Percentiles rank a stretch among this genome's conserved stretches.
Evolutionary conservation across 1,140 invertebrate species (phyloP).

Genomic region (Zaprionus taronus): DNA sequence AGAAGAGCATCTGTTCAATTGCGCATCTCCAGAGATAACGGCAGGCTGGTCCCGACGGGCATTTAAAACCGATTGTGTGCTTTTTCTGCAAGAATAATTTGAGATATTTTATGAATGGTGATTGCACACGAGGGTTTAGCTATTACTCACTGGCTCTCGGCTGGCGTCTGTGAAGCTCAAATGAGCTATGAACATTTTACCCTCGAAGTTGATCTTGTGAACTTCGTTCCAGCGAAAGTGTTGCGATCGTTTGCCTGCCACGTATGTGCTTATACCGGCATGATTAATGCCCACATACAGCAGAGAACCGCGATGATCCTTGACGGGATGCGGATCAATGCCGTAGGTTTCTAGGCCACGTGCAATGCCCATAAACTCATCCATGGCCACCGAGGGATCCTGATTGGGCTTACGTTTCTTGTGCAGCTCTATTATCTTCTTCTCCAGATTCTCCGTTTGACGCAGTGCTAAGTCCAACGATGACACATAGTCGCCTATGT

Average conservation of each 20-base stretch:
- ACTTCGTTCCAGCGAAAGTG: constrained; percentile 98
- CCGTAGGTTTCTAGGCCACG: constrained; percentile 97
- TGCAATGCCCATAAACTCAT: constrained; percentile 86
- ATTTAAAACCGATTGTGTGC: constrained; percentile 98
- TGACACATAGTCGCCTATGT: constrained; percentile 95
- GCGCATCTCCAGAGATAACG: constrained; percentile 98
- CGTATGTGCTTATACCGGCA: constrained; percentile 96
- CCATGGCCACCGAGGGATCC: constrained; percentile 65
- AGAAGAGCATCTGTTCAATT: constrained; percentile 98
- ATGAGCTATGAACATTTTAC: constrained; percentile 99
- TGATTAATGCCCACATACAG: constrained; percentile 98
- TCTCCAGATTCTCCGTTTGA: constrained; percentile 95
- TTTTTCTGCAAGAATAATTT: constrained; percentile 90
- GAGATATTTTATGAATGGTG: background rate
- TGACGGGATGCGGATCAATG: constrained; percentile 98
- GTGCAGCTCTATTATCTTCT: constrained; percentile 95
- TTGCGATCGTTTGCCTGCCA: constrained; percentile 95
- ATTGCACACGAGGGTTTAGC: background rate
- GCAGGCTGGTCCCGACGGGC: constrained; percentile 94
- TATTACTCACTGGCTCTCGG: constrained; percentile 83
- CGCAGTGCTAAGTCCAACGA: constrained; percentile 96
- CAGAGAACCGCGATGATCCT: constrained; percentile 89
- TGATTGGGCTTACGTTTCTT: constrained; percentile 87
- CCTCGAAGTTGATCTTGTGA: constrained; percentile 98
- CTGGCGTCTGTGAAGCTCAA: constrained; percentile 88